Base-by-base conservation (phyloP, 2,888 invertebrate species). In the Polymixis flavicincta region DNA sequence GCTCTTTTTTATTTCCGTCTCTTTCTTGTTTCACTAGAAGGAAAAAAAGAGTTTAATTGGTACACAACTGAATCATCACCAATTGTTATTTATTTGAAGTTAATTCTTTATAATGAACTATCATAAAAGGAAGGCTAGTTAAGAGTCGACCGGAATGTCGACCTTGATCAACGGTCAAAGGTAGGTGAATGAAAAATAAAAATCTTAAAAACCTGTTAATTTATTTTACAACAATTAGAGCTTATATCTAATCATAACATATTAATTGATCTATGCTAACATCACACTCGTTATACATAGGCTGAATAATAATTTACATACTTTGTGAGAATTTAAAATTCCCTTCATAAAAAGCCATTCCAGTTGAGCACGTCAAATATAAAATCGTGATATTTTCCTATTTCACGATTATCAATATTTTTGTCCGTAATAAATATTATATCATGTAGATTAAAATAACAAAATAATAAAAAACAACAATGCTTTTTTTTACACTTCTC, bases 151-250 rank as follows among this genome's bases (percentile, higher is more conserved):
- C 14, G 1, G 22, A 60, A 28, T n/a, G 17, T 25, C 19, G 52
- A 13, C 48, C 19, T 28, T n/a, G 45, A 4, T 60, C 28, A 22
- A 42, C 1, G n/a, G 3, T 32, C 19, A 54, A 61, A 37, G 25
- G 42, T 37, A 37, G n/a, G 32, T 60, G 32, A 60, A 19, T 55
- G n/a, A 55, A 76, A 66, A 81, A n/a, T n/a, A n/a, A 74, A 50
- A 2, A 0, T 45, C 61, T 63, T 76, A 59, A 69, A 85, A 80
- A 71, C 11, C 55, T 61, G 67, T 80, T 78, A 63, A 76, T 83
- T 85, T 85, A 82, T 77, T 83, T 70, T 60, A 85, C 54, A 77
- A 74, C 72, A 85, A 74, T 70, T 76, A 60, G 19, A 70, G 25
- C 77, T 83, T 80, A 85, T 0, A 68, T 73, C 48, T 76, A 78